Percentiles rank a stretch among this genome's conserved stretches.
These are phyloP conservation scores for Eudemis profundana DNA, from an alignment of 2,888 invertebrate genomes.

Conservation along the genomic window DNA sequence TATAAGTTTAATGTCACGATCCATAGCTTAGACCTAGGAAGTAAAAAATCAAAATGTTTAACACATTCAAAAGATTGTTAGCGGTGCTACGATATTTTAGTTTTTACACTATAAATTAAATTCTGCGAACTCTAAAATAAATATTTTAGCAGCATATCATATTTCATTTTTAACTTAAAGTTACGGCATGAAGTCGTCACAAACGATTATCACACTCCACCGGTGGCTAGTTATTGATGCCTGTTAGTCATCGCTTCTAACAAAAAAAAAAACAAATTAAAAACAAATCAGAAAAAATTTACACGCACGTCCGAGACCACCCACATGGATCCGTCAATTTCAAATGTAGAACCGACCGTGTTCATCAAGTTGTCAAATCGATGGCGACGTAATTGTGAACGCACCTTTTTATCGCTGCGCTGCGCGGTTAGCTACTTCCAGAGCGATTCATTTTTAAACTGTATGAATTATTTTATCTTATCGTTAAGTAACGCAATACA, in stretches of 20 bases:
- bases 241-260: conserved; percentile 77
- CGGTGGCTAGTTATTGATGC: conserved; percentile 79
- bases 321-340: conserved; percentile 78
- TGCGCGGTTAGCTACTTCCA: conserved; percentile 43
- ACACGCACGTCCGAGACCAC: conserved; percentile 74
- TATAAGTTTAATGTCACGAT: conserved; percentile 56
- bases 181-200: conserved; percentile 62
- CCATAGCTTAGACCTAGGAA: conserved; percentile 59
- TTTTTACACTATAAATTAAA: background rate
- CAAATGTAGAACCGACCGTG: conserved; percentile 75
- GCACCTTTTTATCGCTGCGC: conserved; percentile 63
- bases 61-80: conserved; percentile 9
- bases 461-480: conserved; percentile 5
- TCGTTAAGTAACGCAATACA: conserved; percentile 1
- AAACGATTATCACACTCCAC: conserved; percentile 72
- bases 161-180: conserved; percentile 43
- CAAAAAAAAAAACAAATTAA: conserved; percentile 63
- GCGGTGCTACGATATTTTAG: background rate
- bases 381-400: conserved; percentile 82
- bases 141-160: conserved; percentile 6
- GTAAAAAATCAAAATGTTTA: conserved; percentile 21
- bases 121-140: background rate
- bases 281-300: conserved; percentile 59
- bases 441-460: conserved; percentile 27
- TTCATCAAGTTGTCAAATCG: conserved; percentile 84